Percentiles rank a stretch among this genome's conserved stretches.
Evolutionary conservation across 2,113 vertebrate species (phyloP).

Genomic region (Silurus asotus): DNA sequence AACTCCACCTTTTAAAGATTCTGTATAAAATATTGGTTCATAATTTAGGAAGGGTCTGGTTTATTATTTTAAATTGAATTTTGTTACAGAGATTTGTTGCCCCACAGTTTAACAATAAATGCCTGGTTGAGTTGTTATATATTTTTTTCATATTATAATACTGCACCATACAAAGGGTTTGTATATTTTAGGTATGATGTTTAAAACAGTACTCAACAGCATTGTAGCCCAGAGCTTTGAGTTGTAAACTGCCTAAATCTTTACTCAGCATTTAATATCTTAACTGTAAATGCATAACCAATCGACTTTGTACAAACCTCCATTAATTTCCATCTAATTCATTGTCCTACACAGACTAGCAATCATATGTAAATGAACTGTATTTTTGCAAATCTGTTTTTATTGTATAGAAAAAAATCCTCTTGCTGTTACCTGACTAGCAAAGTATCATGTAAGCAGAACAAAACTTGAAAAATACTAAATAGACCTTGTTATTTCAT

Average conservation of each 20-base stretch:
- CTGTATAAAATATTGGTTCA: background rate
- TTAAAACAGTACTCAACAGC: background rate
- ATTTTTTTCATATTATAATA: background rate
- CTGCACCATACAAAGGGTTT: background rate
- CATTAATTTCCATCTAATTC: background rate
- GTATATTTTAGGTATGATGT: background rate
- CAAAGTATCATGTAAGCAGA: background rate
- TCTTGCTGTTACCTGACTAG: background rate
- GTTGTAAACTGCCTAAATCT: background rate
- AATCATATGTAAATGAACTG: background rate
- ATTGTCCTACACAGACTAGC: background rate
- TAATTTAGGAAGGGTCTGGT: background rate
- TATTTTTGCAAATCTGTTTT: background rate
- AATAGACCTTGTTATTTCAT: constrained; percentile 6
- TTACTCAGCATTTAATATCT: background rate
- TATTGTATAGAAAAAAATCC: background rate
- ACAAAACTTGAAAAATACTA: background rate
- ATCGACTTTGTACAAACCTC: background rate
- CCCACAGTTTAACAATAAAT: background rate
- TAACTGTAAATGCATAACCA: background rate
- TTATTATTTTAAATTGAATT: background rate
- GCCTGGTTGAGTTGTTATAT: background rate
- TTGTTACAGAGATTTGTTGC: background rate
- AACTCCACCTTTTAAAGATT: background rate
- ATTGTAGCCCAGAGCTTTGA: background rate